These are phyloP conservation scores for Telmatherina bonti DNA, from an alignment of 2,797 vertebrate genomes.

Conservation along the genomic window DNA sequence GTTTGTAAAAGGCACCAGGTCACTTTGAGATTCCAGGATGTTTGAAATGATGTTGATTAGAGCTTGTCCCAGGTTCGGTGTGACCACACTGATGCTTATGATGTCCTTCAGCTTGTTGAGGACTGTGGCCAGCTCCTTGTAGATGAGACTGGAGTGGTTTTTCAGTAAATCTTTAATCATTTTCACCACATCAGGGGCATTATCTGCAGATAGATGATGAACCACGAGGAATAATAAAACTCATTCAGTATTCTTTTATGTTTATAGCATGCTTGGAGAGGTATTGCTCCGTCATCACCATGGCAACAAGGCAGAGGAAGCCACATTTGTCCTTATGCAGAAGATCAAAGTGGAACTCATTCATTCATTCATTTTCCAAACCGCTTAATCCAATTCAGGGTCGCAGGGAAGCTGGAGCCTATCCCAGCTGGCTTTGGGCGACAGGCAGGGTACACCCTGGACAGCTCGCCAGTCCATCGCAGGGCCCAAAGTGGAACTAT, in stretches of 20 bases:
- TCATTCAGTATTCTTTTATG: background rate
- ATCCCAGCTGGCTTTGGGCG: too few relatives aligned
- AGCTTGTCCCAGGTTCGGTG: conserved; percentile 74
- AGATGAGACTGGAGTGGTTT: conserved; percentile 59
- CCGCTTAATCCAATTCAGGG: too few relatives aligned
- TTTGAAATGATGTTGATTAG: conserved; percentile 83
- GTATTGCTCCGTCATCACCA: too few relatives aligned
- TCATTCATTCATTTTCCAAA: too few relatives aligned
- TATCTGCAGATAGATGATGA: conserved; percentile 77
- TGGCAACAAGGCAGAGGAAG: background rate
- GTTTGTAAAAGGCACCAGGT: conserved; percentile 82
- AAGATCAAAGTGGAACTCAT: background rate
- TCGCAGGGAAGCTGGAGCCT: too few relatives aligned
- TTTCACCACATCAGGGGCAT: conserved; percentile 81
- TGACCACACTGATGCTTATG: conserved; percentile 74
- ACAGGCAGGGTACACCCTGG: too few relatives aligned
- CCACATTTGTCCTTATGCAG: background rate
- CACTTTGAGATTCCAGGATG: conserved; percentile 80
- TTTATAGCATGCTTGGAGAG: too few relatives aligned
- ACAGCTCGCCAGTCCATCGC: too few relatives aligned
- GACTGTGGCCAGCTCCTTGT: conserved; percentile 82
- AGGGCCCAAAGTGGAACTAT: too few relatives aligned
- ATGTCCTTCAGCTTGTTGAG: conserved; percentile 83
- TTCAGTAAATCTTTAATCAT: conserved; percentile 84
- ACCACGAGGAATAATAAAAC: background rate